Conservation (phyloP, 2,113 vertebrate genomes). For the Suricata suricatta region DNA sequence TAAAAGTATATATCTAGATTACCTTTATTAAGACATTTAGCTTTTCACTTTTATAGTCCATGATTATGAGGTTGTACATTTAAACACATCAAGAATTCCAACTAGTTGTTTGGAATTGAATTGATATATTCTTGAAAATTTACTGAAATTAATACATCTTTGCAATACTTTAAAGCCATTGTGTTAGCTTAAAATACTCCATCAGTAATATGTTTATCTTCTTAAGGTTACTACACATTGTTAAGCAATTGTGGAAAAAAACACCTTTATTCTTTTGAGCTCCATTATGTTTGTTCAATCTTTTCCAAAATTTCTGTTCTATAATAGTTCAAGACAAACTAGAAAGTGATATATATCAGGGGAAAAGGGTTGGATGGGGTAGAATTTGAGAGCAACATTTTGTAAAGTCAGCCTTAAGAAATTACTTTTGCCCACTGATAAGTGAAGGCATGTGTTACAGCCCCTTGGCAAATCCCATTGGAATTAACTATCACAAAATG, state of each 20-base stretch:
- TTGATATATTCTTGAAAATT: neutral
- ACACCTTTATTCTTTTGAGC: neutral
- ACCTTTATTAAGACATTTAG: neutral
- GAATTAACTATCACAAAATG: constrained; percentile 24
- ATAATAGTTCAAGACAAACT: neutral
- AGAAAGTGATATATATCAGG: neutral
- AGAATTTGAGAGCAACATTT: neutral
- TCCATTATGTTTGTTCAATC: neutral
- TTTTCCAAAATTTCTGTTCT: neutral
- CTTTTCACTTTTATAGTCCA: neutral
- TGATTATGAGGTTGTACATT: neutral
- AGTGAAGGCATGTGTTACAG: neutral
- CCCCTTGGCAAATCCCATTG: neutral
- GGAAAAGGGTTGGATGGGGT: neutral
- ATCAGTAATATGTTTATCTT: neutral
- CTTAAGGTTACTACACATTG: neutral
- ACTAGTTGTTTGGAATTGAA: neutral
- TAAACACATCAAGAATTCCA: neutral
- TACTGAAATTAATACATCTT: neutral
- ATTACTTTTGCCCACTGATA: neutral
- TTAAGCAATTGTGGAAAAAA: neutral
- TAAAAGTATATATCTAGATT: neutral
- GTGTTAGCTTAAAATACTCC: neutral
- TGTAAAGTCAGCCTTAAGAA: neutral
- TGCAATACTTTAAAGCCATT: neutral